Evolutionary conservation across 2,888 invertebrate species (phyloP).

Genomic region (Amblyjoppa proteus): DNA sequence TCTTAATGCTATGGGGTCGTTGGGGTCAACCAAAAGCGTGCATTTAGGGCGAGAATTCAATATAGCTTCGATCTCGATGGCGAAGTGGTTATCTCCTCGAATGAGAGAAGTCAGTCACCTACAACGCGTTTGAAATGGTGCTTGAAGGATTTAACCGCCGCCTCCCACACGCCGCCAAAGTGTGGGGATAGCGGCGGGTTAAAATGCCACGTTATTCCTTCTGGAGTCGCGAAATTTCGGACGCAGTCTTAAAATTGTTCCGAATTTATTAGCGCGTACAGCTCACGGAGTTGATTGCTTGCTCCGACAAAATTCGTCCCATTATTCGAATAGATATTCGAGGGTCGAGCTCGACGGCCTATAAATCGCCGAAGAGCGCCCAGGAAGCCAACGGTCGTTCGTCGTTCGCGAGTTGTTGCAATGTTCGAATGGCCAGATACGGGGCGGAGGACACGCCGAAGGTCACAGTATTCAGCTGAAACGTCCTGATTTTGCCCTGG

Average conservation of each 20-base stretch:
- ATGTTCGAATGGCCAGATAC: constrained; percentile 61
- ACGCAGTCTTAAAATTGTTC: constrained; percentile 40
- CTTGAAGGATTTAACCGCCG: constrained; percentile 62
- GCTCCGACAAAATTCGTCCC: constrained; percentile 66
- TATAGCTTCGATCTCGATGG: background rate
- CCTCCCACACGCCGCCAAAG: constrained; percentile 67
- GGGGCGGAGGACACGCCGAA: constrained; percentile 61
- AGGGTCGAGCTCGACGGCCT: constrained; percentile 42
- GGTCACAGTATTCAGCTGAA: constrained; percentile 52
- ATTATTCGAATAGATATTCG: constrained; percentile 59
- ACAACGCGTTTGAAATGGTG: constrained; percentile 60
- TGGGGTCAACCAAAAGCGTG: too few relatives aligned
- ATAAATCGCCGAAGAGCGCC: constrained; percentile 58
- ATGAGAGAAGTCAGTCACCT: background rate
- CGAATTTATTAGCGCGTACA: constrained; percentile 40
- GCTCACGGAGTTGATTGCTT: constrained; percentile 58
- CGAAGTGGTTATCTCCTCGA: background rate
- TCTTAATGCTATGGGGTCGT: constrained; percentile 51
- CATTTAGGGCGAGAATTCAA: too few relatives aligned
- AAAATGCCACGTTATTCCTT: constrained; percentile 55
- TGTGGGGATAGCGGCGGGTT: constrained; percentile 59
- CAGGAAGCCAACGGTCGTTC: constrained; percentile 62
- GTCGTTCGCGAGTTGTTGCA: constrained; percentile 63
- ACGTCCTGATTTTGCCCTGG: constrained; percentile 4
- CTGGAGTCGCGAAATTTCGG: background rate